A percentile compares a stretch with the other conserved stretches of the same genome.
Evolutionary conservation across 1,140 invertebrate species (phyloP).

Genomic region (Potamilus streckersoni): DNA sequence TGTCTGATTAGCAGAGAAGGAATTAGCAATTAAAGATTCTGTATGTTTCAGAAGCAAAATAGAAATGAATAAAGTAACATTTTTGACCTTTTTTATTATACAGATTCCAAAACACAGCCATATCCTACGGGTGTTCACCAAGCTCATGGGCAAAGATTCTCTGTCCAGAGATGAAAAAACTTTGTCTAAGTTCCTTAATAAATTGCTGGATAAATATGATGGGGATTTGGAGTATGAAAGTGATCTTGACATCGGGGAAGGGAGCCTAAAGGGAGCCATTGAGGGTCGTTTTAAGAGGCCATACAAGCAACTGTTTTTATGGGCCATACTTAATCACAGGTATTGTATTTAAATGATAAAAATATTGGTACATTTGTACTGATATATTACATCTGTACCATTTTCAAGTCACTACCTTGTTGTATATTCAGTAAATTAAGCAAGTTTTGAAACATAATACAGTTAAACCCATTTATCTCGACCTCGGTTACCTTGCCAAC

Average conservation of each 20-base stretch:
- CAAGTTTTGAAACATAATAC: too few relatives aligned
- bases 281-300: slow-evolving; percentile 45
- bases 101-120: slow-evolving; percentile 38
- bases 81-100: not conserved
- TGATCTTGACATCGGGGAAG: slow-evolving; percentile 16
- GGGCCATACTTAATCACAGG: slow-evolving; percentile 58
- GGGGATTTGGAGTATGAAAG: slow-evolving; percentile 26
- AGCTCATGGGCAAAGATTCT: slow-evolving; percentile 8
- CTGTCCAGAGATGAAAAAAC: slow-evolving; percentile 37
- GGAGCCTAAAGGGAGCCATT: not conserved
- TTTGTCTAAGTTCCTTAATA: slow-evolving; percentile 35
- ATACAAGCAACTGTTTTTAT: slow-evolving; percentile 59
- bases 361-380: not conserved
- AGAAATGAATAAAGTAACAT: too few relatives aligned
- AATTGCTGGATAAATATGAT: slow-evolving; percentile 53
- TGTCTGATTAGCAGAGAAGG: too few relatives aligned
- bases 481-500: too few relatives aligned
- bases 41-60: too few relatives aligned
- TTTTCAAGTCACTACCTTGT: too few relatives aligned
- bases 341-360: slow-evolving; percentile 17
- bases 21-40: too few relatives aligned
- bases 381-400: too few relatives aligned
- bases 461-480: too few relatives aligned
- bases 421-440: too few relatives aligned
- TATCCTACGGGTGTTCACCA: slow-evolving; percentile 32